Conservation (phyloP, 2,888 invertebrate genomes). For the Dicyrtoma fusca region DNA sequence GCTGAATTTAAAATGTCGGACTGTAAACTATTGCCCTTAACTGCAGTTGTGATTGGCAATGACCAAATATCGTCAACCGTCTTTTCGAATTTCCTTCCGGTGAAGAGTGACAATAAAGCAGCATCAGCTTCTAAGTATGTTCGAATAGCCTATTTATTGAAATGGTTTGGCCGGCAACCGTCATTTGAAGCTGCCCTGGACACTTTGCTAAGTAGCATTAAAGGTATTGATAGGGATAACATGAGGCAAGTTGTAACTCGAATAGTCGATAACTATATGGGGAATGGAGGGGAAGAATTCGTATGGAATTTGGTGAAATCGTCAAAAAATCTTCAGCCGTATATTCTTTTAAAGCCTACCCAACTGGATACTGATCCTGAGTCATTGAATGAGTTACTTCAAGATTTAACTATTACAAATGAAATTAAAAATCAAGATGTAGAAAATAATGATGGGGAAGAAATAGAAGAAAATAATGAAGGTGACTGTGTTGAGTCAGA, state of each 20-base stretch:
- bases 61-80: conserved; percentile 75
- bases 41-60: conserved; percentile 84
- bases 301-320: conserved; percentile 41
- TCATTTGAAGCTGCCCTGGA: conserved; percentile 71
- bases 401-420: background rate
- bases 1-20: conserved; percentile 58
- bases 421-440: conserved; percentile 40
- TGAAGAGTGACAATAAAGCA: conserved; percentile 63
- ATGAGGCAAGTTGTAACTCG: conserved; percentile 55
- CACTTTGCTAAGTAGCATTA: conserved; percentile 60
- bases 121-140: conserved; percentile 68
- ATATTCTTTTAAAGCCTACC: too few relatives aligned
- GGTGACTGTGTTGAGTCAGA: conserved; percentile 30
- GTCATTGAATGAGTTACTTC: conserved; percentile 9
- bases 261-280: conserved; percentile 58
- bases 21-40: conserved; percentile 72
- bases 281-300: conserved; percentile 44
- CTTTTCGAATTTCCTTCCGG: conserved; percentile 72
- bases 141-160: conserved; percentile 71
- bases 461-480: conserved; percentile 42
- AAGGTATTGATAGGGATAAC: conserved; percentile 52
- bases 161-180: conserved; percentile 73
- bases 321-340: conserved; percentile 12
- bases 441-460: conserved; percentile 43
- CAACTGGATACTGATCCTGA: background rate